Evolutionary conservation across 2,888 invertebrate species (phyloP).

Genomic region (Esperia sulphurella): DNA sequence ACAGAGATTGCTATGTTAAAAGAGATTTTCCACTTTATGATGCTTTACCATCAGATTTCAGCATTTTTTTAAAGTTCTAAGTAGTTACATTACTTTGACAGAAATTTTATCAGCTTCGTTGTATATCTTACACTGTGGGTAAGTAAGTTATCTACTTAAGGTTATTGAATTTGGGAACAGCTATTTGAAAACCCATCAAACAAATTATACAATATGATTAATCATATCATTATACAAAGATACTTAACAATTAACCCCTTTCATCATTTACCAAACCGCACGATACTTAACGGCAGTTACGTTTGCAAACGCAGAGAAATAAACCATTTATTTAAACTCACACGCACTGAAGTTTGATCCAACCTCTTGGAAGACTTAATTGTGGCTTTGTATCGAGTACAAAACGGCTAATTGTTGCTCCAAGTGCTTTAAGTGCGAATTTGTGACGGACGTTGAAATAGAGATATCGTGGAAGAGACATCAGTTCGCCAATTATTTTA

Average conservation of each 20-base stretch:
- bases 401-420: slow-evolving; percentile 73
- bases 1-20: too few species aligned
- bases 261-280: slow-evolving; percentile 21
- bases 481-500: too few species aligned
- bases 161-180: too few species aligned
- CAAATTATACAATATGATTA: neutral
- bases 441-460: slow-evolving; percentile 27
- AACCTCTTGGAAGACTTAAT: slow-evolving; percentile 62
- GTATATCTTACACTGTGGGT: too few species aligned
- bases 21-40: too few species aligned
- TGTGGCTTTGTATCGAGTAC: slow-evolving; percentile 66
- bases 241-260: neutral
- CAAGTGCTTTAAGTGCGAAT: slow-evolving; percentile 63
- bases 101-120: too few species aligned
- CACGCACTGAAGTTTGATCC: slow-evolving; percentile 31
- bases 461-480: slow-evolving; percentile 26
- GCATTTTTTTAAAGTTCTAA: too few species aligned
- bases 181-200: too few species aligned
- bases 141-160: too few species aligned
- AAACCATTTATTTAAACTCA: slow-evolving; percentile 48
- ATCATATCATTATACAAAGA: neutral
- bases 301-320: slow-evolving; percentile 40
- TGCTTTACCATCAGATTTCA: too few species aligned
- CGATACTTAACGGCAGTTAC: slow-evolving; percentile 37
- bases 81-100: too few species aligned